phyloP scores from a whole-genome alignment of 1,140 invertebrate genomes.

The Drosophila cardini region DNA sequence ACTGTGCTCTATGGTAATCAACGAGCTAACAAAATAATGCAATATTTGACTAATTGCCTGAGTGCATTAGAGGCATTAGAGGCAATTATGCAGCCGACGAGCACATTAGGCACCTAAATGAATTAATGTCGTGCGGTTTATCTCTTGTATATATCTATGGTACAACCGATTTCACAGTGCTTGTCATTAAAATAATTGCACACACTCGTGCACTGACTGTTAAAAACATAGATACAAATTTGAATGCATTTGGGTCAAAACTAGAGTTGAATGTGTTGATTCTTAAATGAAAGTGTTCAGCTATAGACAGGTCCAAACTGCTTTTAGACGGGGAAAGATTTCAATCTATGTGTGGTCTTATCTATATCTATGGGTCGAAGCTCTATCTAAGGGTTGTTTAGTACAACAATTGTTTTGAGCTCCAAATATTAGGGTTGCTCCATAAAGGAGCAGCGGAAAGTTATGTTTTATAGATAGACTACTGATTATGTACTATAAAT shows the following conservation, averaged over 20 bases:
- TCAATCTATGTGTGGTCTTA: conserved; percentile 34
- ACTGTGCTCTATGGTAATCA: conserved; percentile 8
- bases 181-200: conserved; percentile 49
- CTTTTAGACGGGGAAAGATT: conserved; percentile 36
- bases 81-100: conserved; percentile 44
- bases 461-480: too few relatives aligned
- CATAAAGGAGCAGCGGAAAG: too few relatives aligned
- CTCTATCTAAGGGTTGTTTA: too few relatives aligned
- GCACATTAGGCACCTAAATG: conserved; percentile 32
- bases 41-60: conserved; percentile 40
- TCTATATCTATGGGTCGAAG: neutral
- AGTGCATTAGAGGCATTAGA: conserved; percentile 46
- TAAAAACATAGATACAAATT: conserved; percentile 22
- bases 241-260: conserved; percentile 42
- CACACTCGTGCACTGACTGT: neutral
- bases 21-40: conserved; percentile 16
- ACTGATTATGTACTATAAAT: too few relatives aligned
- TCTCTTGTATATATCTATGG: conserved; percentile 34
- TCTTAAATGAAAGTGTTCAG: conserved; percentile 11
- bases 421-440: neutral
- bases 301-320: conserved; percentile 9
- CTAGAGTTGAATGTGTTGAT: conserved; percentile 35
- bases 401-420: neutral
- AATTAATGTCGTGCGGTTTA: conserved; percentile 31
- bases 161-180: conserved; percentile 23